phyloP scores from a whole-genome alignment of 2,797 vertebrate species.

The Poeciliopsis paucimaculata region DNA sequence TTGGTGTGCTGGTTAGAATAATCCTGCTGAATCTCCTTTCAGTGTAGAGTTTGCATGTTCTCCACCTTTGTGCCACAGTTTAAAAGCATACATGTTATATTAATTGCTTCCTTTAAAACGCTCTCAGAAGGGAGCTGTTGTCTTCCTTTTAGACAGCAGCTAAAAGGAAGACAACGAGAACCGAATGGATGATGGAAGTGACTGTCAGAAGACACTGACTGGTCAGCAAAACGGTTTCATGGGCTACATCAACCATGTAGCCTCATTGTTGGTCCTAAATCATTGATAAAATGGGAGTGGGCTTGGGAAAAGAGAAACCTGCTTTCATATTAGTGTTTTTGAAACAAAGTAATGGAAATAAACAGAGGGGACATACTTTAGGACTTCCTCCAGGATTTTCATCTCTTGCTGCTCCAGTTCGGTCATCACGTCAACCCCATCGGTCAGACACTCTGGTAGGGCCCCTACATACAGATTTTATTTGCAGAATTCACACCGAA shows the following conservation, averaged over 20 bases:
- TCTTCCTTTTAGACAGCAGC: neutral
- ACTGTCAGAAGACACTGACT: neutral
- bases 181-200: neutral
- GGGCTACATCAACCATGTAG: neutral
- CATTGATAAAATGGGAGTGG: neutral
- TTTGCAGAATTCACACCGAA: neutral
- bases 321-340: neutral
- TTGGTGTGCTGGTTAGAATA: neutral
- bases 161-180: no score
- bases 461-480: slow-evolving; percentile 79
- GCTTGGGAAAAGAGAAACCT: neutral
- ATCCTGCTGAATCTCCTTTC: neutral
- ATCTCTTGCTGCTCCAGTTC: slow-evolving; percentile 95
- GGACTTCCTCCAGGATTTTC: slow-evolving; percentile 94
- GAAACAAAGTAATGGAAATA: neutral
- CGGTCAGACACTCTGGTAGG: slow-evolving; percentile 93
- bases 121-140: neutral
- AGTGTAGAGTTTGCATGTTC: neutral
- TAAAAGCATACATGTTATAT: neutral
- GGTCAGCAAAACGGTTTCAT: neutral
- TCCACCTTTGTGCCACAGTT: neutral
- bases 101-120: neutral
- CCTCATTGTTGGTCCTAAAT: neutral
- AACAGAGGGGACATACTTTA: slow-evolving; percentile 81
- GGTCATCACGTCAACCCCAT: slow-evolving; percentile 90